Percentiles rank a stretch among this genome's conserved stretches.
Evolutionary conservation across 2,797 vertebrate species (phyloP).

Genomic region (Lepilemur septentrionalis): DNA sequence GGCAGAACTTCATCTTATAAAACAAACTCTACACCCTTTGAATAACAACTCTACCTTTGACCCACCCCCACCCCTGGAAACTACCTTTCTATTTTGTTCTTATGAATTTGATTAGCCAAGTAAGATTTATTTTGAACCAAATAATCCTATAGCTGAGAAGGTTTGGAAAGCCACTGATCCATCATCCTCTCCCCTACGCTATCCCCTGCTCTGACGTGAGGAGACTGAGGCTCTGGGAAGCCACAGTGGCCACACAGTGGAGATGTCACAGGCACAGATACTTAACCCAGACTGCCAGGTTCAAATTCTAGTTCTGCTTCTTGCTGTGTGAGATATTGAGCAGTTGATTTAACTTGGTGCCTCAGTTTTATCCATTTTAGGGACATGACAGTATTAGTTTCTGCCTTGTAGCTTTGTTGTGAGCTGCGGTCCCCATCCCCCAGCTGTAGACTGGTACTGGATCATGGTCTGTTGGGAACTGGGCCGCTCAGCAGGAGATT

Average conservation of each 20-base stretch:
- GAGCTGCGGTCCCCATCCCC: background rate
- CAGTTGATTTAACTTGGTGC: background rate
- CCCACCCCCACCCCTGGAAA: background rate
- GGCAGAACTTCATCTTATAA: background rate
- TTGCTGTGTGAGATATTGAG: background rate
- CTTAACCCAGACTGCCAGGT: background rate
- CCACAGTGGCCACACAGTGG: background rate
- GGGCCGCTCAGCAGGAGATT: no score
- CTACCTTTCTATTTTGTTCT: background rate
- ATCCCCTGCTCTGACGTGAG: background rate
- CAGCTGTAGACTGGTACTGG: no score
- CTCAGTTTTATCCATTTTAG: background rate
- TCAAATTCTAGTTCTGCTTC: background rate
- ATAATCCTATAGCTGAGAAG: background rate
- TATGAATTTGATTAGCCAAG: background rate
- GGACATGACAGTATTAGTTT: background rate
- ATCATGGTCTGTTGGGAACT: no score
- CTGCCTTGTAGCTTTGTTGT: background rate
- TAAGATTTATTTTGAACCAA: background rate
- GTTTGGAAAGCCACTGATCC: background rate
- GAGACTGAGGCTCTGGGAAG: background rate
- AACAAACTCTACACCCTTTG: background rate
- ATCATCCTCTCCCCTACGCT: background rate
- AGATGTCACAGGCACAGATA: background rate
- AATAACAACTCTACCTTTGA: background rate